Percentiles rank a stretch among this genome's conserved stretches.
Conservation (phyloP, 2,797 vertebrate genomes). For the Poeciliopsis infans region DNA sequence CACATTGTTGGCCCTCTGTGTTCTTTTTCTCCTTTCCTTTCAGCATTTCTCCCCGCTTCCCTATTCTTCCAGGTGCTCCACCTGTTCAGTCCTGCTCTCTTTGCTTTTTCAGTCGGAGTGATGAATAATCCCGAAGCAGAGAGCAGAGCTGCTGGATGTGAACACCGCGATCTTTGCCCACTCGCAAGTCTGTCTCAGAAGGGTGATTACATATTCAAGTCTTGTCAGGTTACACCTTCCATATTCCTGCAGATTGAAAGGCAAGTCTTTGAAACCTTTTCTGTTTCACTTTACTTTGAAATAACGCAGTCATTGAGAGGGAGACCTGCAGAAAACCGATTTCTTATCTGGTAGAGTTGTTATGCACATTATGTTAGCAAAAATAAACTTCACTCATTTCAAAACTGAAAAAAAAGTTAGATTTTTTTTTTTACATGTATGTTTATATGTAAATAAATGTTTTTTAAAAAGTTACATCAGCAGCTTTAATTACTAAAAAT, state of each 20-base stretch:
- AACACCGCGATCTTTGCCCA: background rate
- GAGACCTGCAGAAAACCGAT: background rate
- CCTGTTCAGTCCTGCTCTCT: background rate
- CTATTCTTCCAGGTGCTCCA: background rate
- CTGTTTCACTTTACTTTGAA: background rate
- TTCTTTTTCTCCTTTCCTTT: background rate
- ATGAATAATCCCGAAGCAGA: background rate
- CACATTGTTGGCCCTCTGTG: background rate
- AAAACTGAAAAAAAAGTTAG: background rate
- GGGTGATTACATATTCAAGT: background rate
- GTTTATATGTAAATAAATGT: too few relatives aligned
- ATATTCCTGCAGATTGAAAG: background rate
- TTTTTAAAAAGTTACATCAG: too few relatives aligned
- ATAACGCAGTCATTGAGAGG: background rate
- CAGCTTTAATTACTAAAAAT: too few relatives aligned
- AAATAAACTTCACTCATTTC: background rate
- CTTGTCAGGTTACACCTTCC: background rate
- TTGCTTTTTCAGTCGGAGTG: background rate
- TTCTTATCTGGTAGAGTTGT: background rate
- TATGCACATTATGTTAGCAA: background rate
- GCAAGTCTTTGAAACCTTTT: background rate
- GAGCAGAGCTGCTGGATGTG: background rate
- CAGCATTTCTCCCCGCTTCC: background rate
- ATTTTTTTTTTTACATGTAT: too few relatives aligned
- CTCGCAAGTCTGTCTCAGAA: background rate